Evolutionary conservation across 1,140 invertebrate species (phyloP).

Genomic region (Nasonia giraulti): DNA sequence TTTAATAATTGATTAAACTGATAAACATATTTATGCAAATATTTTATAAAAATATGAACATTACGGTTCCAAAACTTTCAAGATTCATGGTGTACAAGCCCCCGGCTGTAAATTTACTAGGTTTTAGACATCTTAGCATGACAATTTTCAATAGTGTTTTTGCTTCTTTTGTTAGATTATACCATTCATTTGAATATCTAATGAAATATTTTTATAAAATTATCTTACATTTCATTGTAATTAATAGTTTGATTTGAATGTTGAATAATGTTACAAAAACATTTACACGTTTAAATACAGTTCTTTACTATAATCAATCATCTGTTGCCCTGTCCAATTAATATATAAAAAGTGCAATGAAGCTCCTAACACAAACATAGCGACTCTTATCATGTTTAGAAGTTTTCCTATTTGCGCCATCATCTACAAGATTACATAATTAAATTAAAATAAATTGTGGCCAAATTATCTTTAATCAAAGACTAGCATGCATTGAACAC

Average conservation of each 20-base stretch:
- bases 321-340: neutral
- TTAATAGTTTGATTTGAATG: neutral
- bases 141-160: neutral
- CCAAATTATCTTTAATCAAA: neutral
- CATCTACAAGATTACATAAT: neutral
- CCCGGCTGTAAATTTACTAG: neutral
- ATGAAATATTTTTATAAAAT: neutral
- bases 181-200: slow-evolving; percentile 7
- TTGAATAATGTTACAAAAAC: neutral
- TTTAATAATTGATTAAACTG: no score
- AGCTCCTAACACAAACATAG: neutral
- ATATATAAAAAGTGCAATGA: neutral
- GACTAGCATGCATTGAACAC: no score
- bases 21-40: no score
- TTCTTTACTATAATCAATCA: neutral
- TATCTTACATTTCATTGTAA: neutral
- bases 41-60: neutral
- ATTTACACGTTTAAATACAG: neutral
- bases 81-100: neutral
- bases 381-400: neutral
- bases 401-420: neutral
- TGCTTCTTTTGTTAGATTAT: neutral
- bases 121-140: neutral
- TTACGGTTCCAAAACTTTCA: slow-evolving; percentile 19
- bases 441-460: neutral